Evolutionary conservation across 1,140 invertebrate species (phyloP).

Genomic region (Drosophila malerkotliana): DNA sequence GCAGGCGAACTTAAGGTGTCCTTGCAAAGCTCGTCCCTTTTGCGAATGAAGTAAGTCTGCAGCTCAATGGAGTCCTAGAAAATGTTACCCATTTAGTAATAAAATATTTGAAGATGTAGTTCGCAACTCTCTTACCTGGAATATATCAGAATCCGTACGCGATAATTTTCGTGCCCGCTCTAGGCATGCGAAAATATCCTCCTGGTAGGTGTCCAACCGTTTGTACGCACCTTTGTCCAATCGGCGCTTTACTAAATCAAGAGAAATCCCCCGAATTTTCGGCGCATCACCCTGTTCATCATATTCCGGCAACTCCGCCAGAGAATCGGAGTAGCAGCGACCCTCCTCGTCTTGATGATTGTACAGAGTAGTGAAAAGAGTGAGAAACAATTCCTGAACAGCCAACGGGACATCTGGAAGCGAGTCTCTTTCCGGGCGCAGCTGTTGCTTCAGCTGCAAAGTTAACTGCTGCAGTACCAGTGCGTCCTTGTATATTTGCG

Average conservation of each 20-base stretch:
- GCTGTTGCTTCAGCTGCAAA: slow-evolving; percentile 94
- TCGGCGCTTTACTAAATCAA: slow-evolving; percentile 93
- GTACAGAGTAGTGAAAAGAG: slow-evolving; percentile 96
- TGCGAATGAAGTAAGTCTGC: slow-evolving; percentile 95
- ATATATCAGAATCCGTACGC: slow-evolving; percentile 95
- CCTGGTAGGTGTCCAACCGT: slow-evolving; percentile 97
- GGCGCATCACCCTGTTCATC: slow-evolving; percentile 89
- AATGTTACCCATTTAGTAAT: neutral
- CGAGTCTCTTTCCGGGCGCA: slow-evolving; percentile 92
- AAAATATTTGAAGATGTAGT: no score
- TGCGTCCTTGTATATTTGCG: slow-evolving; percentile 99
- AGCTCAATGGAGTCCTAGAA: slow-evolving; percentile 96
- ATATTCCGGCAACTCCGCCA: slow-evolving; percentile 96
- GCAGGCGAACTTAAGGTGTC: slow-evolving; percentile 94
- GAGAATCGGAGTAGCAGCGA: slow-evolving; percentile 97
- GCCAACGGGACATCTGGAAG: slow-evolving; percentile 94
- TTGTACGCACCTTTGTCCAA: slow-evolving; percentile 95
- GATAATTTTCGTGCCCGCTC: slow-evolving; percentile 94
- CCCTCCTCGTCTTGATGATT: slow-evolving; percentile 98
- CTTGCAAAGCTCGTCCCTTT: slow-evolving; percentile 90
- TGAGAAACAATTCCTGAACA: slow-evolving; percentile 95
- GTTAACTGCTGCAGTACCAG: slow-evolving; percentile 95
- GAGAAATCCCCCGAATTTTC: slow-evolving; percentile 90
- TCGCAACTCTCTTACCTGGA: slow-evolving; percentile 82
- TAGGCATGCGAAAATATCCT: slow-evolving; percentile 97